phyloP scores from a whole-genome alignment of 35 echinoderm and acorn worm genomes.

The Apostichopus parvimensis region DNA sequence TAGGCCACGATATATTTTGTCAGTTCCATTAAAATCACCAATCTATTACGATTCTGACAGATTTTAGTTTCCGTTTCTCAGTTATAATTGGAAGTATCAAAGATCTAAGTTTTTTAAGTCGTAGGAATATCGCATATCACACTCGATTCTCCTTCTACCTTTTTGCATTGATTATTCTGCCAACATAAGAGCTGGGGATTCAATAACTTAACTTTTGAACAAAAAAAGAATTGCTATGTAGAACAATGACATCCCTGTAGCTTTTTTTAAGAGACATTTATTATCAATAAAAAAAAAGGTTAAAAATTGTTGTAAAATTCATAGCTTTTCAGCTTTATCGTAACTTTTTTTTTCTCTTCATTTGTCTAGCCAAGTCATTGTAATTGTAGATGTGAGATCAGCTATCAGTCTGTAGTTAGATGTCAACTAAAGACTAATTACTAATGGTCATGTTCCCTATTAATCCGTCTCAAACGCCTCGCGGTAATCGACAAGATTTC shows the following conservation, averaged over 20 bases:
- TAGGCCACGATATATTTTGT: too few relatives aligned
- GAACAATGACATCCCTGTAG: constrained; percentile 5
- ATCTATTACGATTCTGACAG: background rate
- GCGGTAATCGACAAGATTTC: constrained; percentile 40
- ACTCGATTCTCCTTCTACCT: background rate
- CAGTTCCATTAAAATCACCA: background rate
- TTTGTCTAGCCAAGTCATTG: constrained; percentile 10
- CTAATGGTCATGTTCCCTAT: constrained; percentile 49
- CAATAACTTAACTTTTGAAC: too few relatives aligned
- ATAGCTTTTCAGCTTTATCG: background rate
- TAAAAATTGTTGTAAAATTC: background rate
- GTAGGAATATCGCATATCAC: background rate
- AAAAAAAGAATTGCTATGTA: background rate
- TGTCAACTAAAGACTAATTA: constrained; percentile 45
- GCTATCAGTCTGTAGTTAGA: constrained; percentile 40
- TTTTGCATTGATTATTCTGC: background rate
- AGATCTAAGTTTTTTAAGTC: background rate
- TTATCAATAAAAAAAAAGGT: background rate
- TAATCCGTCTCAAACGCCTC: constrained; percentile 50
- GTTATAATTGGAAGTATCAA: background rate
- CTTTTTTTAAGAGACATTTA: background rate
- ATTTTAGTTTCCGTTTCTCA: background rate
- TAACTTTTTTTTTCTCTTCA: background rate
- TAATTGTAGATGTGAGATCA: constrained; percentile 21
- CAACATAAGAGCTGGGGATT: too few relatives aligned